Evolutionary conservation across 2,797 vertebrate species (phyloP), one percentile per base, ranked within the genome.

Genomic region (Tachyglossus aculeatus): DNA sequence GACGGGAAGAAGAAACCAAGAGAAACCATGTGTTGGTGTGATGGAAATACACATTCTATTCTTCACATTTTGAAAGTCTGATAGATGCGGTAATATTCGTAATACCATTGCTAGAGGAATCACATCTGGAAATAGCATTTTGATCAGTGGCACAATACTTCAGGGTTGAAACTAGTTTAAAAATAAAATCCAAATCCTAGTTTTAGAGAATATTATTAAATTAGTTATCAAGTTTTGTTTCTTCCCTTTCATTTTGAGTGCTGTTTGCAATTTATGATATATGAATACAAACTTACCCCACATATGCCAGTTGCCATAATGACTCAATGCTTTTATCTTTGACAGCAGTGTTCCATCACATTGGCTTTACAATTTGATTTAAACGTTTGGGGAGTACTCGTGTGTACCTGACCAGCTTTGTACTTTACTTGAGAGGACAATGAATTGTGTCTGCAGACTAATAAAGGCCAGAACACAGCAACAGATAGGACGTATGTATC

Each of bases 251-350:
- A 68, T 59, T 40, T 57, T 1, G 47, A 43, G 44, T 29, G 58
- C 22, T 56, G 2, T 67, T 77, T 65, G 22, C 51, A 70, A 62
- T 76, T 73, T 68, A 12, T 74, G 25, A 60, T 78, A 51, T 72
- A n/a, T n/a, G n/a, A n/a, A n/a, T n/a, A 60, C 21, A 13, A 37
- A 21, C 32, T 71, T 69, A 51, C 38, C 14, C 7, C 70, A 1
- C 3, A 31, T 62, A 76, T 81, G n/a, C 2, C 39, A 58, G 70
- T 81, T 88, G 27, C 63, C 67, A 85, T 81, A 83, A 81, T 77
- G 83, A 82, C 65, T 70, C 3, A 27, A 74, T 70, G 55, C 52
- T 67, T 78, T 84, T 29, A 72, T 62, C 2, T 54, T 6, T 82
- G 70, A 21, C 7, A 13, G 64, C 8, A 52, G 6, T 62, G 18